A percentile compares a stretch with the other conserved stretches of the same genome.
Evolutionary conservation across 2,888 invertebrate genomes (phyloP).

Genomic region (Nymphalis urticae): DNA sequence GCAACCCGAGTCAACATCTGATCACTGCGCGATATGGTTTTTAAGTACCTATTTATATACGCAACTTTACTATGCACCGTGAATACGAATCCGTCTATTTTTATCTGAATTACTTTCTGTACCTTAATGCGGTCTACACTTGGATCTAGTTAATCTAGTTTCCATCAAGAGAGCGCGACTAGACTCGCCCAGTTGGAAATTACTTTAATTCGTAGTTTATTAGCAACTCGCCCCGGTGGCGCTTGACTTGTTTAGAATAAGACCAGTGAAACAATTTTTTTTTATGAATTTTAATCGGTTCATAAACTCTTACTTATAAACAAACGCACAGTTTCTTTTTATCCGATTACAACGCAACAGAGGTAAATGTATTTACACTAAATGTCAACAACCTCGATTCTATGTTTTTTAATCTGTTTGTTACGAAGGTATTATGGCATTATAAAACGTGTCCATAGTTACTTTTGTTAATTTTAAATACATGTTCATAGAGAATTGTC

Average conservation of each 20-base stretch:
- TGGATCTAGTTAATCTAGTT: constrained; percentile 54
- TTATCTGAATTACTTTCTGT: constrained; percentile 58
- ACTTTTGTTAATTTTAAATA: too few relatives aligned
- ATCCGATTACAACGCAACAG: background rate
- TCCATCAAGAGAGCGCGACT: constrained; percentile 43
- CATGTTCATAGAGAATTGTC: too few relatives aligned
- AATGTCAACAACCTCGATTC: background rate
- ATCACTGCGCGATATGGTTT: background rate
- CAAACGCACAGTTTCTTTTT: background rate
- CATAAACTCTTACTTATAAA: constrained; percentile 1
- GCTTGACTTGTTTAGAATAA: background rate
- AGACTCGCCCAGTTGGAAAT: constrained; percentile 20
- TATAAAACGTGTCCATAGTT: too few relatives aligned
- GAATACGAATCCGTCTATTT: constrained; percentile 49
- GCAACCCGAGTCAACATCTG: background rate
- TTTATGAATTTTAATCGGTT: background rate
- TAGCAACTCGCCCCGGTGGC: constrained; percentile 3
- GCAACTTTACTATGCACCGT: constrained; percentile 2
- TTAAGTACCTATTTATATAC: background rate
- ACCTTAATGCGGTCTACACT: constrained; percentile 41
- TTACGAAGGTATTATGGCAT: too few relatives aligned
- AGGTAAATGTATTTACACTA: background rate
- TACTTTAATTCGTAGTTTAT: constrained; percentile 19
- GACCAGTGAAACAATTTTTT: background rate
- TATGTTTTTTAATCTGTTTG: too few relatives aligned